These are phyloP conservation scores for Prionace glauca DNA, from an alignment of 2,797 vertebrate species.

Conservation along the genomic window DNA sequence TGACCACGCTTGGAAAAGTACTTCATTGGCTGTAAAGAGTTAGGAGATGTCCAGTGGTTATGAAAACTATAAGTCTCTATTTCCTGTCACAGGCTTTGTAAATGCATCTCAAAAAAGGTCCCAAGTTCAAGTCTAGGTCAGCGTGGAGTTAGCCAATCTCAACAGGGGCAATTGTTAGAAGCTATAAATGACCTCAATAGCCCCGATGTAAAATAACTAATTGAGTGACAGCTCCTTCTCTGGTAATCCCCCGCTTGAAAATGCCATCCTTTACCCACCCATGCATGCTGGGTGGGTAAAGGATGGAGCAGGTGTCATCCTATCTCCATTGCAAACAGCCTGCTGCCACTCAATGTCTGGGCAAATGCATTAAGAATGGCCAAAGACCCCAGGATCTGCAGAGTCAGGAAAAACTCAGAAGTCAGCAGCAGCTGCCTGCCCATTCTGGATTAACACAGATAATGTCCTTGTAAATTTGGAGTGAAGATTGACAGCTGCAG, in stretches of 20 bases:
- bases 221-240: not conserved
- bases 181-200: not conserved
- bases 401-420: not conserved
- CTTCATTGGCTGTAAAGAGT: not conserved
- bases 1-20: not conserved
- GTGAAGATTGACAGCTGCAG: not conserved
- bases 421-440: not conserved
- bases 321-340: not conserved
- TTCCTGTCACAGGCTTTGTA: not conserved
- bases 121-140: not conserved
- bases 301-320: not conserved
- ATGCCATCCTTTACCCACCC: no score
- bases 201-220: not conserved
- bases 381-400: not conserved
- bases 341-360: not conserved
- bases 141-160: not conserved
- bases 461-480: not conserved
- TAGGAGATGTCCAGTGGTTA: not conserved
- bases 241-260: not conserved
- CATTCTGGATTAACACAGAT: not conserved
- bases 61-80: not conserved
- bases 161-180: not conserved
- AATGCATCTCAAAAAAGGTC: not conserved
- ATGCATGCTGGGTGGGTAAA: not conserved
- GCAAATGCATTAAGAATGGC: not conserved